phyloP scores from a whole-genome alignment of 2,888 invertebrate genomes.

The Lampropteryx suffumata region DNA sequence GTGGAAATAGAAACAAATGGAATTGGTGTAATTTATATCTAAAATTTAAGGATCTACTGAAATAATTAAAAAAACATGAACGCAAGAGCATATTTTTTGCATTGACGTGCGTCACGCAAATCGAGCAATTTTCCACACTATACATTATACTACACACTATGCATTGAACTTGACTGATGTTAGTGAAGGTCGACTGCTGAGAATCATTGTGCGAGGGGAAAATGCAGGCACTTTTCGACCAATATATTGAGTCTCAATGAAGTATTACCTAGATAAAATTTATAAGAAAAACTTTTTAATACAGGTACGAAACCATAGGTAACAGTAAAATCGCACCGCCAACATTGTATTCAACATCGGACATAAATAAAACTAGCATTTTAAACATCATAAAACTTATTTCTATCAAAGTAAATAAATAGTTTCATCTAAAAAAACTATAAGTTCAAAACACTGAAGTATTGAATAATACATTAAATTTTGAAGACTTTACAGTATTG shows the following conservation, averaged over 20 bases:
- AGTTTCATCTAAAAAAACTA: neutral
- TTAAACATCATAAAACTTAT: neutral
- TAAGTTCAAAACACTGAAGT: neutral
- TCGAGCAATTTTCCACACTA: conserved; percentile 11
- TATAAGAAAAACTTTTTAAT: no score
- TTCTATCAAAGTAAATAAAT: neutral
- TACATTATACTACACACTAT: conserved; percentile 5
- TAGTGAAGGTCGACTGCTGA: conserved; percentile 15
- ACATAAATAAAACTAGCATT: neutral
- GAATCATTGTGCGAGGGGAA: neutral
- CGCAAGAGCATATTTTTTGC: conserved; percentile 1
- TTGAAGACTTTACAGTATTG: no score
- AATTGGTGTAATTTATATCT: no score
- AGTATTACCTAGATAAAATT: neutral
- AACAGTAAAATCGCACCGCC: neutral
- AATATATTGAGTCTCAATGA: neutral
- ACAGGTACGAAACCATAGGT: no score
- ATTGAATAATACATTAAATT: no score
- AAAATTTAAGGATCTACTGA: no score
- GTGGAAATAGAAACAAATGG: no score
- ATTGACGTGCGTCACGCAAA: conserved; percentile 27
- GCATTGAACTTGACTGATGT: conserved; percentile 21
- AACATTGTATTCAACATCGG: neutral
- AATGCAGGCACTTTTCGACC: neutral
- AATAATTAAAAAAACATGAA: neutral